These are phyloP conservation scores for Dilophus febrilis DNA, from an alignment of 2,888 invertebrate species.

Conservation along the genomic window DNA sequence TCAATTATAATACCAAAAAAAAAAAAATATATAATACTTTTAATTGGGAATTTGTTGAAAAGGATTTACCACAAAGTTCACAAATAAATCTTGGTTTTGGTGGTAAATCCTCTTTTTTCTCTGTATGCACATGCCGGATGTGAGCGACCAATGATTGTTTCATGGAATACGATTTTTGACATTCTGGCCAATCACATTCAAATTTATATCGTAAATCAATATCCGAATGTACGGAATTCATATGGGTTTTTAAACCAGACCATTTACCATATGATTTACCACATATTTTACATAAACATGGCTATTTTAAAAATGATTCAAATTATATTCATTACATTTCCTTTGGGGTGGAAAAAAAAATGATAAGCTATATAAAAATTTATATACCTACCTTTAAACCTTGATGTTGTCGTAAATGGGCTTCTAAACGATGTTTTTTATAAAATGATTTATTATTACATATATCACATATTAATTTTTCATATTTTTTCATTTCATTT, in stretches of 20 bases:
- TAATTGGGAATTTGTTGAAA: conserved; percentile 1
- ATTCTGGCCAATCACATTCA: conserved; percentile 4
- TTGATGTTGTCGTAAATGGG: conserved; percentile 8
- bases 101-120: too few species aligned
- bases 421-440: conserved; percentile 7
- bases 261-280: conserved; percentile 4
- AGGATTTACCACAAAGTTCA: conserved; percentile 7
- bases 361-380: too few species aligned
- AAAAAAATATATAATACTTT: background rate
- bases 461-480: conserved; percentile 3
- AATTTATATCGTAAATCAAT: background rate
- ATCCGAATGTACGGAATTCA: background rate
- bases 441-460: conserved; percentile 9
- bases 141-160: conserved; percentile 7
- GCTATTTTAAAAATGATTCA: too few species aligned
- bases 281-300: conserved; percentile 4
- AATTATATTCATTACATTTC: too few species aligned
- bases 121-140: conserved; percentile 2
- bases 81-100: conserved; percentile 3
- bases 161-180: conserved; percentile 8
- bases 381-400: conserved; percentile 11
- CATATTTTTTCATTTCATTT: too few species aligned
- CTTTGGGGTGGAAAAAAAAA: too few species aligned
- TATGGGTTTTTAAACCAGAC: conserved; percentile 3
- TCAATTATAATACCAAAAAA: too few species aligned